Evolutionary conservation across 2,113 vertebrate species (phyloP), one percentile per base, ranked within the genome.

Genomic region (Dryoscopus gambensis): DNA sequence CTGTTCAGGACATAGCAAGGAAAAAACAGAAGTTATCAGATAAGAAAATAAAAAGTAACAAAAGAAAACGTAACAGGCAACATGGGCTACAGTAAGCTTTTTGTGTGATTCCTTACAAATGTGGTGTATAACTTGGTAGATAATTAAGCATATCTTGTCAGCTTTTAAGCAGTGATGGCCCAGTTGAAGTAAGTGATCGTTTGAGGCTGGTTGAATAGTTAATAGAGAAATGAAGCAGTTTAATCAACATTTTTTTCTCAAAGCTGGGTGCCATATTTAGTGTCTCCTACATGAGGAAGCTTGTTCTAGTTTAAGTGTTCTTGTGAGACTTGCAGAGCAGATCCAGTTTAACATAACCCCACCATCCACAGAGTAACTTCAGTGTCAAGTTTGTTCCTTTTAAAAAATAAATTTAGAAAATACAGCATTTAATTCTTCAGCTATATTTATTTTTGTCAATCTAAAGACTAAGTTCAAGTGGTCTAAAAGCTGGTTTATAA

Each of bases 1-100:
- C 59, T 74, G 22, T 40, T 11, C 60, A 31, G 21, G 14, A n/a
- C 3, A 0, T 1, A 2, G n/a, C 60, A 67, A 76, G 24, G 30
- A 67, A 79, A 67, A 77, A 60, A 0, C 44, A 12, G 65, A 90
- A 79, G n/a, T 55, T 42, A 31, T 1, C 82, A 70, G 42, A 93
- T 79, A 13, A 13, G 46, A 80, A 93, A 89, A 75, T 3, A 35
- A 84, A 64, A 94, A 94, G n/a, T 37, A 74, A 74, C 3, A 90
- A 70, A 92, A 94, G 90, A 76, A 94, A 87, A 22, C 21, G 0
- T 35, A 52, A 25, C 3, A 7, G 1, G 4, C 56, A 31, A 3
- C 55, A 1, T 46, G n/a, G 5, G 50, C 42, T 27, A 40, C 40
- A 67, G 97, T 97, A 96, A 92, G 95, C 22, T 69, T 90, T 95